A percentile compares a stretch with the other conserved stretches of the same genome.
These are phyloP conservation scores for Aplysina aerophoba DNA, from an alignment of 37 sponge, comb jelly and placozoan genomes.

Conservation along the genomic window DNA sequence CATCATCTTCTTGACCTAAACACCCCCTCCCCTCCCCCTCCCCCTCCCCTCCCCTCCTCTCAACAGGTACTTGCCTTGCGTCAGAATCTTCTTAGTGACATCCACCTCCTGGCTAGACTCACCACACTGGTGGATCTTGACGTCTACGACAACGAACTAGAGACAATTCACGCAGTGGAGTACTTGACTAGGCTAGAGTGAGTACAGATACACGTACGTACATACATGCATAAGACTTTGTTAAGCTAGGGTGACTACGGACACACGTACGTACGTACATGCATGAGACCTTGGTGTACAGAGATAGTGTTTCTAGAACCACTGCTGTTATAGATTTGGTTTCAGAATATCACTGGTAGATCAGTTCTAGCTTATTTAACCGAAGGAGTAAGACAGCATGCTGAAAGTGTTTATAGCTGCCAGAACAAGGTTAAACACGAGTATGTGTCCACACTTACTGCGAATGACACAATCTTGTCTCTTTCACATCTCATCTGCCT, in stretches of 20 bases:
- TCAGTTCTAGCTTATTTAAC: too few relatives aligned
- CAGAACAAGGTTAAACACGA: too few relatives aligned
- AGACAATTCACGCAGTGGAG: slow-evolving; percentile 44
- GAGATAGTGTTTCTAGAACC: too few relatives aligned
- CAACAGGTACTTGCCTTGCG: slow-evolving; percentile 61
- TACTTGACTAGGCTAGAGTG: slow-evolving; percentile 55
- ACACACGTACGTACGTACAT: background rate
- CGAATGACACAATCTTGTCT: background rate
- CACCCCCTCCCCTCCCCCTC: background rate
- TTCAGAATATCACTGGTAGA: too few relatives aligned
- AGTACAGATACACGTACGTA: background rate
- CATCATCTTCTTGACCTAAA: background rate
- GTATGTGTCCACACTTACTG: too few relatives aligned
- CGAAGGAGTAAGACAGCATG: too few relatives aligned
- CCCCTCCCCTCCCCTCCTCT: slow-evolving; percentile 1
- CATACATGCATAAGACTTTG: background rate
- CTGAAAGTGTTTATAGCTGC: too few relatives aligned
- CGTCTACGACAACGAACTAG: slow-evolving; percentile 81
- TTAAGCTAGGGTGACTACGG: slow-evolving; percentile 45
- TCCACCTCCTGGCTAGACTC: slow-evolving; percentile 43
- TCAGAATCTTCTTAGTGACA: slow-evolving; percentile 66
- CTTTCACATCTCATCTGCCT: background rate
- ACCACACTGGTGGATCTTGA: slow-evolving; percentile 70
- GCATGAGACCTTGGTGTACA: background rate
- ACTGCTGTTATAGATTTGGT: too few relatives aligned